These are phyloP conservation scores for Mixornis gularis DNA, from an alignment of 2,113 vertebrate genomes.

Conservation along the genomic window DNA sequence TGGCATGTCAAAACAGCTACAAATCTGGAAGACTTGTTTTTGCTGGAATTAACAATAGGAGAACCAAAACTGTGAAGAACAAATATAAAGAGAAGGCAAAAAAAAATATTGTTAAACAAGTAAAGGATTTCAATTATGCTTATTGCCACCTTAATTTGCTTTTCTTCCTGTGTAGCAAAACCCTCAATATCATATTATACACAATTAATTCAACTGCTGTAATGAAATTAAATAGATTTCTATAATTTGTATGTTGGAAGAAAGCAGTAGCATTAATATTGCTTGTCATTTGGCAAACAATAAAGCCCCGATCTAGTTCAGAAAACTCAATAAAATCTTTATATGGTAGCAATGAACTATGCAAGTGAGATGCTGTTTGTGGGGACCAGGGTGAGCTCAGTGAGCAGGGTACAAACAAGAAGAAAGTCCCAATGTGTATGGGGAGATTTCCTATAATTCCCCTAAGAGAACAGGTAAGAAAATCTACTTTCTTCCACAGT, in stretches of 20 bases:
- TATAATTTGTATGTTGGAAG: slow-evolving; percentile 9
- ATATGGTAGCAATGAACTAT: not conserved
- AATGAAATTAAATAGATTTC: slow-evolving; percentile 52
- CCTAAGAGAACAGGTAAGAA: not conserved
- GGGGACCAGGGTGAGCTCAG: not conserved
- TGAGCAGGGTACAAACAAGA: not conserved
- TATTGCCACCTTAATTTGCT: slow-evolving; percentile 41
- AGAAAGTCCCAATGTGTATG: not conserved
- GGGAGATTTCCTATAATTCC: not conserved
- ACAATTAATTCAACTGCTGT: slow-evolving; percentile 43
- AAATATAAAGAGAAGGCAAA: not conserved
- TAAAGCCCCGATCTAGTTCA: slow-evolving; percentile 26
- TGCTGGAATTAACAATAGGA: slow-evolving; percentile 29
- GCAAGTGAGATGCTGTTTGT: not conserved
- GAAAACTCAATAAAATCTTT: slow-evolving; percentile 17
- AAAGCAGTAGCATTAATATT: not conserved
- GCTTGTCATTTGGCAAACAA: not conserved
- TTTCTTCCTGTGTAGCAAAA: not conserved
- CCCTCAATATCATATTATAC: not conserved
- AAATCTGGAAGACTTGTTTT: slow-evolving; percentile 20
- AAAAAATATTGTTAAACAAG: not conserved
- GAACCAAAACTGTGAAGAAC: slow-evolving; percentile 11
- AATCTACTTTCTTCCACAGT: not conserved
- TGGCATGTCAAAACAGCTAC: slow-evolving; percentile 57
- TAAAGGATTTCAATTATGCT: slow-evolving; percentile 33